These are phyloP conservation scores for Drosophila sordidula DNA, from an alignment of 2,888 invertebrate species.

Conservation along the genomic window DNA sequence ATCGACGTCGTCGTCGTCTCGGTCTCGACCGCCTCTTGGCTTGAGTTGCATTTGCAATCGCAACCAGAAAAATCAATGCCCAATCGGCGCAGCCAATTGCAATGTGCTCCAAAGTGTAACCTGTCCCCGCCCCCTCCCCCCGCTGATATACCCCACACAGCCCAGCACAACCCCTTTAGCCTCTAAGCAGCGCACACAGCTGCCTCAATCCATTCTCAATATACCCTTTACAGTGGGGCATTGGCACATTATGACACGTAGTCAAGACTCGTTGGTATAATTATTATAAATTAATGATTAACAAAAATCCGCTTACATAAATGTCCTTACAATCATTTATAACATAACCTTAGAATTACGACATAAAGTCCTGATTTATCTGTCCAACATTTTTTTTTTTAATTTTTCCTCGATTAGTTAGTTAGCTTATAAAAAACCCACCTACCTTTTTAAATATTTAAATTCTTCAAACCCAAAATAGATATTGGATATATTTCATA, in stretches of 20 bases:
- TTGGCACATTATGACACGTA: background rate
- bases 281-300: too few species aligned
- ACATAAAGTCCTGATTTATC: too few species aligned
- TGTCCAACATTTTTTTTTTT: too few species aligned
- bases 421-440: too few species aligned
- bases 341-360: too few species aligned
- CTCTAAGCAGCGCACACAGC: slow-evolving; percentile 46
- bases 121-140: background rate
- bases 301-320: too few species aligned
- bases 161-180: background rate
- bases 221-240: slow-evolving; percentile 18
- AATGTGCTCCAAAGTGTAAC: slow-evolving; percentile 44
- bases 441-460: too few species aligned
- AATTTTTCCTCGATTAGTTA: too few species aligned
- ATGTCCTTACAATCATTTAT: too few species aligned
- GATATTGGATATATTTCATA: too few species aligned
- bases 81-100: slow-evolving; percentile 60
- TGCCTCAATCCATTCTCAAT: slow-evolving; percentile 55
- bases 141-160: background rate
- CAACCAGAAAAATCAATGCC: slow-evolving; percentile 74
- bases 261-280: too few species aligned
- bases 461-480: too few species aligned
- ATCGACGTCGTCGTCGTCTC: slow-evolving; percentile 42
- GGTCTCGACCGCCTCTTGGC: slow-evolving; percentile 62
- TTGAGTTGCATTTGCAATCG: slow-evolving; percentile 72